These are phyloP conservation scores for Daktulosphaira vitifoliae DNA, from an alignment of 1,140 invertebrate species.

Conservation along the genomic window DNA sequence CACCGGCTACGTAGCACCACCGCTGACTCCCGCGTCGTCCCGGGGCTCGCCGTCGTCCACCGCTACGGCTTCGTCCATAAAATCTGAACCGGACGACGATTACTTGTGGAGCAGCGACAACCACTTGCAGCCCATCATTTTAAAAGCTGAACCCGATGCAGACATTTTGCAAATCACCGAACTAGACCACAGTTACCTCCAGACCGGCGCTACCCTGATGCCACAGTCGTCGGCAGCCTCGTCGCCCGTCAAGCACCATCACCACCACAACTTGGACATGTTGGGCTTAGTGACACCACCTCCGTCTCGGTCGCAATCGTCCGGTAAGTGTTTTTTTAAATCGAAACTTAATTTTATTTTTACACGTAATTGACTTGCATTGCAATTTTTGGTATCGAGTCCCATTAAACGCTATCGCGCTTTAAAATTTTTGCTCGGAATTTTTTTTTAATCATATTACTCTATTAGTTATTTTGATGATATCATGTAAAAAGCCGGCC, in stretches of 20 bases:
- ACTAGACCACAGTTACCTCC: slow-evolving; percentile 21
- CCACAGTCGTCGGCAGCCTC: not conserved
- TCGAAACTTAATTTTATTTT: no score
- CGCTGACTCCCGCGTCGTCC: no score
- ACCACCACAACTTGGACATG: slow-evolving; percentile 19
- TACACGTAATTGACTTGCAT: no score
- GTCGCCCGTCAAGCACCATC: slow-evolving; percentile 4
- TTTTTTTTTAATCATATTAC: no score
- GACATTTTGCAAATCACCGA: slow-evolving; percentile 21
- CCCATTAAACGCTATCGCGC: no score
- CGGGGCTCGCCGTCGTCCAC: not conserved
- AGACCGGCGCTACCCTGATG: not conserved
- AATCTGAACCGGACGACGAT: slow-evolving; percentile 11
- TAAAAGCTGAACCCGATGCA: slow-evolving; percentile 8
- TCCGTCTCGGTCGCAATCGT: slow-evolving; percentile 21
- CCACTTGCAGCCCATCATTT: slow-evolving; percentile 19
- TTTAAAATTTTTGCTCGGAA: no score
- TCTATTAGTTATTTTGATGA: no score
- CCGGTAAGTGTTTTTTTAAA: slow-evolving; percentile 9
- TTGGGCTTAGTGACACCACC: slow-evolving; percentile 20
- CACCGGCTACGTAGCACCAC: slow-evolving; percentile 14
- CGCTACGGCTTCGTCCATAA: not conserved
- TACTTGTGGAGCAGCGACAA: slow-evolving; percentile 20
- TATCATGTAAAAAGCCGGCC: no score
- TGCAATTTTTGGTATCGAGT: no score